Evolutionary conservation across 2,888 invertebrate species (phyloP), one percentile per base, ranked within the genome.

Genomic region (Ellobium chinense): DNA sequence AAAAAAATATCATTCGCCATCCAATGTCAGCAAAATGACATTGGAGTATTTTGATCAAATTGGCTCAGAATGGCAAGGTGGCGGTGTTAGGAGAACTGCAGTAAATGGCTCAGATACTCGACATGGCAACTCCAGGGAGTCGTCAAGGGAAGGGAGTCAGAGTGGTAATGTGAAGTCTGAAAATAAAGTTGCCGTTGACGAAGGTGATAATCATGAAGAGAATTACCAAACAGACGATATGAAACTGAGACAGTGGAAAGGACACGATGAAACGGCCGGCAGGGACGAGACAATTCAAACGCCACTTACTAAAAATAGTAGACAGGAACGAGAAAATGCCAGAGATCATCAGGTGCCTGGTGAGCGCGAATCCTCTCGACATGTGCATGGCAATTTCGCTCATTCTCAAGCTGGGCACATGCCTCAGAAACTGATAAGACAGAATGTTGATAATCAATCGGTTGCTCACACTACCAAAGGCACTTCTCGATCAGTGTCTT

Each of bases 41-140:
- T 75, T 89, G 31, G 85, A 90, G 63, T 90, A 89, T 76, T 81
- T 90, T 18, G 86, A 89, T 63, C 85, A 85, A 66, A 83, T 90
- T 34, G 89, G 88, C 4, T 81, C 82, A 62, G 89, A 90, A 76
- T 89, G 88, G 89, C 82, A 86, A 66, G 72, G 54, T n/a, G 85
- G 78, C 4, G 37, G 58, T 14, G 34, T n/a, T 21, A 63, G n/a
- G 24, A 18, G 36, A 37, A 4, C 9, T 14, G 24, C 9, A 12
- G 46, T 12, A 12, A 46, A 18, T 18, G 46, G 46, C 9, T 7
- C 46, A 12, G 46, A 18, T 46, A 12, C 46, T 46, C 18, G 9
- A 18, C 18, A 46, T 18, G 18, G 18, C 18, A 18, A 12, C 9
- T 7, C 46, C 18, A 46, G 18, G 7, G 46, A 46, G 7, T 46